Conservation (phyloP, 92 coral and sea anemone genomes). For the Actinostola sp. region DNA sequence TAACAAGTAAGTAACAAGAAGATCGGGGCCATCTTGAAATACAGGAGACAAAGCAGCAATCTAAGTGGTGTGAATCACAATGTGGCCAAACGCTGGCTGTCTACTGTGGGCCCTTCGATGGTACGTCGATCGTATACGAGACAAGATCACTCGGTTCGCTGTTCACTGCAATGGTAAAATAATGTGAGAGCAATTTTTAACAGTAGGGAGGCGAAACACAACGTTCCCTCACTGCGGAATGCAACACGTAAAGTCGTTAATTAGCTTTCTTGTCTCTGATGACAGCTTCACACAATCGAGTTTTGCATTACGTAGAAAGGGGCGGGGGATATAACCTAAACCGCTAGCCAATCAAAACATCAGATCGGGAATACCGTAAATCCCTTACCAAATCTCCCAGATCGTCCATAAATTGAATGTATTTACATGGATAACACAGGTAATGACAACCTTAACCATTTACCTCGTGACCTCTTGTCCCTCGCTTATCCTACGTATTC, state of each 20-base stretch:
- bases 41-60: conserved; percentile 20
- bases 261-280: conserved; percentile 65
- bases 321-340: conserved; percentile 50
- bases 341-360: conserved; percentile 57
- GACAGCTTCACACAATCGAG: conserved; percentile 66
- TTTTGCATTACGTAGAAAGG: conserved; percentile 57
- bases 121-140: conserved; percentile 5
- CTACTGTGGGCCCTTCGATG: conserved; percentile 9
- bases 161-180: conserved; percentile 44
- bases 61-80: conserved; percentile 3
- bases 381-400: conserved; percentile 36
- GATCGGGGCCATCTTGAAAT: conserved; percentile 59
- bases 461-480: conserved; percentile 2
- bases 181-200: conserved; percentile 74
- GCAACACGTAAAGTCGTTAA: conserved; percentile 57
- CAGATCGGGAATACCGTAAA: conserved; percentile 52
- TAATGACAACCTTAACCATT: conserved; percentile 22
- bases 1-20: conserved; percentile 24
- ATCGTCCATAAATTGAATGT: conserved; percentile 19
- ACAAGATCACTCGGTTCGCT: conserved; percentile 16
- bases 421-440: conserved; percentile 42
- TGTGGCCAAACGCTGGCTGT: neutral
- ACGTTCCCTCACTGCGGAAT: conserved; percentile 64
- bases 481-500: neutral
- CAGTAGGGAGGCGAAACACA: conserved; percentile 76